Percentiles rank a stretch among this genome's conserved stretches.
Evolutionary conservation across 2,797 vertebrate species (phyloP).

Genomic region (Myripristis jacobus): DNA sequence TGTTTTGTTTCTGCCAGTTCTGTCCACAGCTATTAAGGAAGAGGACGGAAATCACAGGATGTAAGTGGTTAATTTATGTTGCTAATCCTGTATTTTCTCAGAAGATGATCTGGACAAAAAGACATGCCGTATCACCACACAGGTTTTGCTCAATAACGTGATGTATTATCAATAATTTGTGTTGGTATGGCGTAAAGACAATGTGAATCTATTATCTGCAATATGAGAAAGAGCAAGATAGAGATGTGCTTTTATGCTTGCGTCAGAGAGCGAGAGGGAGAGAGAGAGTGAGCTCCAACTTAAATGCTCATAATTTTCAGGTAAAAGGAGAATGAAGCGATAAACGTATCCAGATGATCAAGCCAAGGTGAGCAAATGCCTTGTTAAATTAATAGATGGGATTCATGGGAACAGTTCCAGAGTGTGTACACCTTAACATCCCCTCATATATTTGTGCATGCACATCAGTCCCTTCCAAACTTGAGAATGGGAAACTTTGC

Average conservation of each 20-base stretch:
- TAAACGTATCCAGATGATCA: slow-evolving; percentile 36
- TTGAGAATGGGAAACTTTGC: background rate
- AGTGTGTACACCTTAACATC: background rate
- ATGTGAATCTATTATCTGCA: no score
- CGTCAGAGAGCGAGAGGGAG: background rate
- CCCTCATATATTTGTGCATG: background rate
- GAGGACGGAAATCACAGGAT: background rate
- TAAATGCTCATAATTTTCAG: slow-evolving; percentile 24
- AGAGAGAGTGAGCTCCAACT: background rate
- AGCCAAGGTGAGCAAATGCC: slow-evolving; percentile 5
- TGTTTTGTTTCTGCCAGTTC: slow-evolving; percentile 5
- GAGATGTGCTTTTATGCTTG: background rate
- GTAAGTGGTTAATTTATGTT: background rate
- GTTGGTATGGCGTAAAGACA: slow-evolving; percentile 2
- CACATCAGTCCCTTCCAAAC: background rate
- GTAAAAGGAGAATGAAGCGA: background rate
- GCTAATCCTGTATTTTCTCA: slow-evolving; percentile 20
- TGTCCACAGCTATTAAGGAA: background rate
- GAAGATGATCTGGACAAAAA: slow-evolving; percentile 18
- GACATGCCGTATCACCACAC: background rate
- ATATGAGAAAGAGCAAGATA: background rate
- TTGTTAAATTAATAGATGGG: slow-evolving; percentile 5
- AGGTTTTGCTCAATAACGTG: slow-evolving; percentile 3
- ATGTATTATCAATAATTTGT: background rate
- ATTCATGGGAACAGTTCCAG: background rate